Percentiles rank a stretch among this genome's conserved stretches.
Conservation (phyloP, 2,113 vertebrate species). For the Brevimyrus niger region DNA sequence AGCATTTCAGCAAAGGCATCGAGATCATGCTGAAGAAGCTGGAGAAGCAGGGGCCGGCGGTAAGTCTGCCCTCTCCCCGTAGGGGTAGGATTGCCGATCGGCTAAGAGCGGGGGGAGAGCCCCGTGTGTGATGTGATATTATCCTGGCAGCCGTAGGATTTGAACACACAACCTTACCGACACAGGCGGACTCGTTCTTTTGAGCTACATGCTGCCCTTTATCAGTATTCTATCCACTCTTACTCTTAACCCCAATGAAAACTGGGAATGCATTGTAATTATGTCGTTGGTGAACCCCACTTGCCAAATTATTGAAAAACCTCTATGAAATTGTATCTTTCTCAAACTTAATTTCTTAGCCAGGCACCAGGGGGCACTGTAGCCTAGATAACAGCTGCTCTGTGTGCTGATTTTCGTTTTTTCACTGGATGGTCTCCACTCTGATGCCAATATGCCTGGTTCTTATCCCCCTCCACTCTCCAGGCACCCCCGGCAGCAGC, state of each 20-base stretch:
- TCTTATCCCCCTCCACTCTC: neutral
- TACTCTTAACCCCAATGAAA: neutral
- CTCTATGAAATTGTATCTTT: neutral
- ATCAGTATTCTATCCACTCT: neutral
- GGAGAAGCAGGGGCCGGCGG: conserved; percentile 49
- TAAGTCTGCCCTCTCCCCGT: conserved; percentile 29
- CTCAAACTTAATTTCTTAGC: neutral
- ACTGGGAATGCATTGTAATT: neutral
- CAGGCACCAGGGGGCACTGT: conserved; percentile 12
- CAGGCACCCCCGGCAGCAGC: conserved; percentile 34
- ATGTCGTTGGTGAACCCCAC: neutral
- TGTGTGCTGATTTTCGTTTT: neutral
- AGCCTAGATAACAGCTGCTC: neutral
- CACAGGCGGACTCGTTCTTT: neutral
- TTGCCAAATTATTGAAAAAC: neutral
- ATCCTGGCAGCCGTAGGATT: neutral
- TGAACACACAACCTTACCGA: neutral
- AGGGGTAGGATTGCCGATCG: neutral
- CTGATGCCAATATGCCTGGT: neutral
- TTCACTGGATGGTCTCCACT: neutral
- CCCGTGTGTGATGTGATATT: neutral
- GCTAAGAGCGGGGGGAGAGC: neutral
- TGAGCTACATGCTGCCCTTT: neutral
- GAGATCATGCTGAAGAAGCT: conserved; percentile 54
- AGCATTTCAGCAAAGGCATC: conserved; percentile 63